Base-by-base conservation (phyloP, 2,888 invertebrate species). In the Polymixis flavicincta region DNA sequence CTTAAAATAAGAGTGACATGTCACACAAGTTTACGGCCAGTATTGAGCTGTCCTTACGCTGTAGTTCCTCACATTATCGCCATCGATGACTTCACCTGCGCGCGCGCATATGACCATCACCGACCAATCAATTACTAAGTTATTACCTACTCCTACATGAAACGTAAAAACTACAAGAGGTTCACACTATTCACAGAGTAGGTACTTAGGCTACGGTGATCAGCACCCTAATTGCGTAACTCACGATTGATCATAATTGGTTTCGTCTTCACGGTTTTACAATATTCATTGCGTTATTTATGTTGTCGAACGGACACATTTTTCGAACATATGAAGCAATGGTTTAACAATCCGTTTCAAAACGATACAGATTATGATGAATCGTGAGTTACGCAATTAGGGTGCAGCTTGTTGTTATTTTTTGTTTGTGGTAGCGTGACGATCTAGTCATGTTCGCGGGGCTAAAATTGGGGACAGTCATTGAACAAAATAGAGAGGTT, bases 11-110 rank as follows among this genome's bases (percentile, higher is more conserved):
- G 22, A 59, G 25, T 67, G 64, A 32, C 68, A 55, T 68, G 59
- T 59, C 57, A 42, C 28, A 48, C 22, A 42, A 54, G 14, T 22
- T 78, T 37, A 68, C 37, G 25, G 6, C 19, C 63, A n/a, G 48
- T 67, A 55, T 42, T 57, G 19, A 68, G 57, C 22, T 48, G 78
- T 42, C 50, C 64, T 65, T 60, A 71, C 63, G 52, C 22, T 19
- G 57, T 52, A 32, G 48, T 37, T n/a, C 42, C 42, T 63, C 55
- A 63, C 61, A 71, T 67, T 64, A 71, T 57, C 57, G 37, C 13
- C 42, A 67, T 50, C 64, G 72, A 80, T 80, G 82, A 83, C 73
- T 80, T 83, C 84, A 83, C 61, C 76, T 55, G 70, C 78, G 77
- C 68, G 37, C n/a, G 79, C 75, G 66, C 68, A 77, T n/a, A n/a